phyloP scores from a whole-genome alignment of 2,113 vertebrate genomes.

The Lynx canadensis region DNA sequence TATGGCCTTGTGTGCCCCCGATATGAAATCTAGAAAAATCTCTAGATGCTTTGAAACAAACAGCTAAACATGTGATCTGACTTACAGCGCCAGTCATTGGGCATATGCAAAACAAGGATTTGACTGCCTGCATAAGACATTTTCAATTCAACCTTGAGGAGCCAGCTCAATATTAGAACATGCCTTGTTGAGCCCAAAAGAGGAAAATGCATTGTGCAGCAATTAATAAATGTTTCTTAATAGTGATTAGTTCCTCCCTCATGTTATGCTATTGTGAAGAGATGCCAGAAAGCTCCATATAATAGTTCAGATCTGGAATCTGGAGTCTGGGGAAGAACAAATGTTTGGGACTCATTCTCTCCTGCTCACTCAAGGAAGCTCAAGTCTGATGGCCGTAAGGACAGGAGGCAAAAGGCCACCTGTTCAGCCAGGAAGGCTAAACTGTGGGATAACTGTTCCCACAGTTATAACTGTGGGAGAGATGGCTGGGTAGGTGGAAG shows the following conservation, averaged over 20 bases:
- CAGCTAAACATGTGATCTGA: background rate
- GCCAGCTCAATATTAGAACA: background rate
- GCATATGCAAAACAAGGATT: background rate
- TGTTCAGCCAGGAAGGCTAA: background rate
- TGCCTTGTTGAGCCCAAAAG: background rate
- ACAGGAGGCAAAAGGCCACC: background rate
- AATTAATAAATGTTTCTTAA: conserved; percentile 35
- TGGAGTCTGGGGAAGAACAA: background rate
- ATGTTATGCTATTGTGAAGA: background rate
- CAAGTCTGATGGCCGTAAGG: background rate
- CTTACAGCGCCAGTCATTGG: background rate
- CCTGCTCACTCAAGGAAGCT: background rate
- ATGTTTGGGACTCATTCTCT: background rate
- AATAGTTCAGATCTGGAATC: background rate
- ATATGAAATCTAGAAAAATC: background rate
- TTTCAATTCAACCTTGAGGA: background rate
- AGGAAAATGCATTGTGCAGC: too few relatives aligned
- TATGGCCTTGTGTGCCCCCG: background rate
- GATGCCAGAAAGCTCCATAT: background rate
- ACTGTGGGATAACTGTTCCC: background rate
- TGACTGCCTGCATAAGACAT: background rate
- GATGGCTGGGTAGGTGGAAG: background rate
- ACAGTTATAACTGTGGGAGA: background rate
- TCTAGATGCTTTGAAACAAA: background rate
- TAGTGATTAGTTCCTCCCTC: background rate